Conservation (phyloP, 1,140 invertebrate genomes). For the Drosophila tani region DNA sequence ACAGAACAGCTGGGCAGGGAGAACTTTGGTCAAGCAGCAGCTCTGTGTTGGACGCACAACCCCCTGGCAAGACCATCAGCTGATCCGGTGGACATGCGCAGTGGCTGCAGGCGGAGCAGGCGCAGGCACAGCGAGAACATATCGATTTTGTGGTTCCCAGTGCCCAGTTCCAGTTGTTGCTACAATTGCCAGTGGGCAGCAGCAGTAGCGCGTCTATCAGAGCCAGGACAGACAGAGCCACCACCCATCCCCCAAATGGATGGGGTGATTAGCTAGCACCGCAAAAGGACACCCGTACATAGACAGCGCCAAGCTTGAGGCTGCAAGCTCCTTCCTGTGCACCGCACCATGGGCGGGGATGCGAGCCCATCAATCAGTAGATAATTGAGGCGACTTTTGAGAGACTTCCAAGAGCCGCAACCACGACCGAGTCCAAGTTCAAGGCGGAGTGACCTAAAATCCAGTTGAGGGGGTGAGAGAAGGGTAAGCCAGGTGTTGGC, state of each 20-base stretch:
- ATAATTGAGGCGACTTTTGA: constrained; percentile 12
- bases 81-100: constrained; percentile 13
- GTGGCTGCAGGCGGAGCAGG: not conserved
- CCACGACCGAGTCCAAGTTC: not conserved
- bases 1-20: not conserved
- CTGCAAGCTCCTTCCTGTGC: constrained; percentile 5
- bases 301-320: not conserved
- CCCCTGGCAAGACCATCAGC: constrained; percentile 2
- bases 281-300: not conserved
- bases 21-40: not conserved
- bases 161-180: constrained; percentile 19
- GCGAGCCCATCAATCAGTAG: constrained; percentile 9
- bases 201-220: not conserved
- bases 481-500: not conserved
- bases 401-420: not conserved
- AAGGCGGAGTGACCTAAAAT: not conserved
- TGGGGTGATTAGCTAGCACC: constrained; percentile 43
- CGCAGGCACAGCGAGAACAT: constrained; percentile 28
- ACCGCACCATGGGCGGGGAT: constrained; percentile 16
- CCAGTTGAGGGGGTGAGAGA: not conserved
- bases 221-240: not conserved
- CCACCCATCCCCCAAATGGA: constrained; percentile 11
- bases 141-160: constrained; percentile 38
- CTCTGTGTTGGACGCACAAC: constrained; percentile 1
- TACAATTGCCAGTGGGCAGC: constrained; percentile 19